A percentile compares a stretch with the other conserved stretches of the same genome.
Evolutionary conservation across 2,888 invertebrate species (phyloP).

Genomic region (Acrocyrtus sp.): DNA sequence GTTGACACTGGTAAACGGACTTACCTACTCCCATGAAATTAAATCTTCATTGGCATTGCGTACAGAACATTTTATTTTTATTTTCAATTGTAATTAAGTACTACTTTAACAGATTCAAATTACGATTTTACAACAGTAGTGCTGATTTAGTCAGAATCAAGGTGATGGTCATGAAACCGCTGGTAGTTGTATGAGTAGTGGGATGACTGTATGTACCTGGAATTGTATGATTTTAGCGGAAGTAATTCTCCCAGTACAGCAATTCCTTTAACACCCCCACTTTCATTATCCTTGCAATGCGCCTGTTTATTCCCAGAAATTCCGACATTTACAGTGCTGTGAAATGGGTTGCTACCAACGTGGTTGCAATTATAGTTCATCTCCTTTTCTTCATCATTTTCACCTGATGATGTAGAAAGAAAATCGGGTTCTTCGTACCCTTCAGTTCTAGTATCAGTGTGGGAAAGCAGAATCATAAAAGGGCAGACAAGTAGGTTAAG

Average conservation of each 20-base stretch:
- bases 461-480: constrained; percentile 68
- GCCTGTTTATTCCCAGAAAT: background rate
- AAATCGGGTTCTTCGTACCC: background rate
- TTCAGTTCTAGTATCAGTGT: constrained; percentile 27
- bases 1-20: no score
- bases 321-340: background rate
- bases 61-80: background rate
- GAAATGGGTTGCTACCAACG: background rate
- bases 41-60: no score
- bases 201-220: constrained; percentile 36
- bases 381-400: background rate
- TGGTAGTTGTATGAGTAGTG: constrained; percentile 45
- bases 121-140: background rate
- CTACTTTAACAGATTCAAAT: background rate
- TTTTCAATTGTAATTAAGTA: background rate
- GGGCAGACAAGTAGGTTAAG: constrained; percentile 78
- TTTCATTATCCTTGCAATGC: background rate
- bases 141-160: constrained; percentile 49
- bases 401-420: constrained; percentile 1
- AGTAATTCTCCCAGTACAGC: constrained; percentile 11
- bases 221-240: constrained; percentile 24
- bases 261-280: background rate
- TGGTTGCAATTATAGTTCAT: background rate
- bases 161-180: constrained; percentile 58
- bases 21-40: no score